Conservation (phyloP, 2,888 invertebrate genomes). For the Phoronis australis region DNA sequence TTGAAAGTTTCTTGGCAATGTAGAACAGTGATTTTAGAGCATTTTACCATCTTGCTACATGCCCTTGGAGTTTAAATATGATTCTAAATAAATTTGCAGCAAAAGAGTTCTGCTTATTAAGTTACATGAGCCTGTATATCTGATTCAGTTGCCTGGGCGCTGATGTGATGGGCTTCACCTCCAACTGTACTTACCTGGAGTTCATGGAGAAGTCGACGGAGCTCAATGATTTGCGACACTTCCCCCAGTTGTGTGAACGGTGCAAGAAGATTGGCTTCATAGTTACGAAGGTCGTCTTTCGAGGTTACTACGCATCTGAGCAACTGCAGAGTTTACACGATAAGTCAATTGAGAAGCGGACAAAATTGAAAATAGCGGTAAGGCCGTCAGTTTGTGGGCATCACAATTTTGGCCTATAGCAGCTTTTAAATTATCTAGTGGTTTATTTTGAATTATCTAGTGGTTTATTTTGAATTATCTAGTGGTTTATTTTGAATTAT, state of each 20-base stretch:
- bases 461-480: not conserved
- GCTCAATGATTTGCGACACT: constrained; percentile 35
- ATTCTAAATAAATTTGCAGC: too few species aligned
- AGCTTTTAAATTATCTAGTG: not conserved
- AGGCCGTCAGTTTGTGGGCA: constrained; percentile 3
- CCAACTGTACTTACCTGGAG: constrained; percentile 41
- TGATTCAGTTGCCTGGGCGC: constrained; percentile 44
- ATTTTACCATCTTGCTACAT: too few species aligned
- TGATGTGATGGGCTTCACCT: constrained; percentile 42
- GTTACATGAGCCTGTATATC: too few species aligned
- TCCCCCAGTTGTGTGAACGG: constrained; percentile 35
- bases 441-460: not conserved
- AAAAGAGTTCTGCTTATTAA: too few species aligned
- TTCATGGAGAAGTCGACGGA: constrained; percentile 41
- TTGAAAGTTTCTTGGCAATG: too few species aligned
- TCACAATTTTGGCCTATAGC: too few species aligned
- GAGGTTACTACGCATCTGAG: constrained; percentile 43
- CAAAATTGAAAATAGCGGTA: constrained; percentile 38
- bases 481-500: not conserved
- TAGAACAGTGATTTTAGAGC: too few species aligned
- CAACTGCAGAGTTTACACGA: constrained; percentile 43
- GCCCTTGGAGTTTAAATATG: too few species aligned
- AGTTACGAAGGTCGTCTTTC: constrained; percentile 43
- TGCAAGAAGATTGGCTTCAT: constrained; percentile 37
- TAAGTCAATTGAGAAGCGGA: constrained; percentile 35